Evolutionary conservation across 2,113 vertebrate species (phyloP).

Genomic region (Turnix velox): DNA sequence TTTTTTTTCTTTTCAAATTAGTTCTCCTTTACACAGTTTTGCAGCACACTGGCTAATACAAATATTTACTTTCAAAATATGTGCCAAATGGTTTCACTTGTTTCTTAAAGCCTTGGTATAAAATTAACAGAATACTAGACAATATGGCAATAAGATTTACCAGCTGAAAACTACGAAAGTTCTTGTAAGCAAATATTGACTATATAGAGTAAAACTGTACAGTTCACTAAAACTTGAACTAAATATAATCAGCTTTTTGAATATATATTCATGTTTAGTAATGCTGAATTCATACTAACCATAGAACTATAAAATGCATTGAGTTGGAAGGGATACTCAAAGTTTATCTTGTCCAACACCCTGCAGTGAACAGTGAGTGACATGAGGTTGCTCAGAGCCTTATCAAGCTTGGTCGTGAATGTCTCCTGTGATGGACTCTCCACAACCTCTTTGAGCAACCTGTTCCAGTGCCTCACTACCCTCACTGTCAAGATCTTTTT

Average conservation of each 20-base stretch:
- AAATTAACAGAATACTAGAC: not conserved
- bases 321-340: no score
- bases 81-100: not conserved
- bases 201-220: not conserved
- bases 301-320: no score
- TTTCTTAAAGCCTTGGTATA: not conserved
- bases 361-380: no score
- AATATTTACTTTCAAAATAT: not conserved
- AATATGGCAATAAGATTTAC: not conserved
- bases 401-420: no score
- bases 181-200: not conserved
- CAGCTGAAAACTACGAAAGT: not conserved
- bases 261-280: not conserved
- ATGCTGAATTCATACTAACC: not conserved
- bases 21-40: not conserved
- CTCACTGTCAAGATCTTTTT: no score
- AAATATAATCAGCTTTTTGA: not conserved
- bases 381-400: no score
- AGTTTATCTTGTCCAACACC: no score
- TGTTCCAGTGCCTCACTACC: no score
- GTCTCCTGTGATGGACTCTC: no score
- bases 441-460: no score
- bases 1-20: not conserved
- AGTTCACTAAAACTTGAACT: not conserved
- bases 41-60: not conserved